phyloP scores from a whole-genome alignment of 2,888 invertebrate genomes.

The Nemoura dubitans region DNA sequence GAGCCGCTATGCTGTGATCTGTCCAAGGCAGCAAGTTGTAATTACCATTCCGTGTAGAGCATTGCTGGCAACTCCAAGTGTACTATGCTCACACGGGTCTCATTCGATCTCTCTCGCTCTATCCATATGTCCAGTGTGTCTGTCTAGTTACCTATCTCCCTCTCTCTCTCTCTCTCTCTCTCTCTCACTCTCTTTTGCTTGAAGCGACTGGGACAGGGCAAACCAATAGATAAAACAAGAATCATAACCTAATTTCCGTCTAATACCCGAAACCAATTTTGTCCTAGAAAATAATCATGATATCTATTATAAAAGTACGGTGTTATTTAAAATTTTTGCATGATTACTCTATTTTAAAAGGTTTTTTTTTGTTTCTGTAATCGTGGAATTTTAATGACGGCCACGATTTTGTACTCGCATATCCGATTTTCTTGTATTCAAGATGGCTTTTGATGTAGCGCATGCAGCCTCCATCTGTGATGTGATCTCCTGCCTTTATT shows the following conservation, averaged over 20 bases:
- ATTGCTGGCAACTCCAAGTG: not conserved
- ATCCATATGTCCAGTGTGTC: no score
- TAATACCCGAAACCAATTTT: not conserved
- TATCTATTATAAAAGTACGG: not conserved
- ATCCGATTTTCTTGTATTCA: not conserved
- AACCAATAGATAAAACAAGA: not conserved
- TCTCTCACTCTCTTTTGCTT: not conserved
- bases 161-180: not conserved
- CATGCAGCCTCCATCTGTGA: not conserved
- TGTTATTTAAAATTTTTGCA: not conserved
- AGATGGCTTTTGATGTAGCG: not conserved
- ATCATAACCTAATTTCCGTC: not conserved
- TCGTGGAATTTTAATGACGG: not conserved
- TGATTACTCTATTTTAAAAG: not conserved
- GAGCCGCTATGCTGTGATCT: no score
- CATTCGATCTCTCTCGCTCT: not conserved
- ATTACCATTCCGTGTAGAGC: slow-evolving; percentile 31
- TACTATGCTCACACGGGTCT: no score
- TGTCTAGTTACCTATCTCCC: not conserved
- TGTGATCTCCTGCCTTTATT: not conserved
- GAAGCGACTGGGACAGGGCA: not conserved
- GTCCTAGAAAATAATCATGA: not conserved
- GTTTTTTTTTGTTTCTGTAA: not conserved
- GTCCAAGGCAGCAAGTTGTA: slow-evolving; percentile 9
- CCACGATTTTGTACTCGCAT: not conserved